These are phyloP conservation scores for Pitta sordida DNA, from an alignment of 2,113 vertebrate genomes.

Conservation along the genomic window DNA sequence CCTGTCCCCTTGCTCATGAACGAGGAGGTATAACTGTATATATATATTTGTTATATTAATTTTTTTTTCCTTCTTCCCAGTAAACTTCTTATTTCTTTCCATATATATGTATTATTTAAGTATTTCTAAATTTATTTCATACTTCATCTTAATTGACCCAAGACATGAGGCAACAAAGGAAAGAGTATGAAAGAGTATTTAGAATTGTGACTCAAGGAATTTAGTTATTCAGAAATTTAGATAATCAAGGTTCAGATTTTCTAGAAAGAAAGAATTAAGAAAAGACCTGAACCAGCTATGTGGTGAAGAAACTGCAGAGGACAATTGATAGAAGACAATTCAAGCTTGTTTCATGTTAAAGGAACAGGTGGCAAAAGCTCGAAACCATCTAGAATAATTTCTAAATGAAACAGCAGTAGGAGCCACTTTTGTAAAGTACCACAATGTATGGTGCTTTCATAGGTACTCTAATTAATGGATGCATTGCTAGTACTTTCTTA, in stretches of 20 bases:
- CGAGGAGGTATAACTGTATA: too few species aligned
- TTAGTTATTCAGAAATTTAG: neutral
- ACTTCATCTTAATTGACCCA: too few species aligned
- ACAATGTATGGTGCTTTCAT: neutral
- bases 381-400: neutral
- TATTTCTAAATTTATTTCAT: too few species aligned
- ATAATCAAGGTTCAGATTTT: neutral
- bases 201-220: neutral
- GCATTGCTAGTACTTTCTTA: neutral
- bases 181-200: neutral
- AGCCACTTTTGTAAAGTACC: neutral
- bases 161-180: neutral
- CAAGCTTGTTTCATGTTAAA: neutral
- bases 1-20: too few species aligned
- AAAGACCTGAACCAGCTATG: neutral
- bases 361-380: neutral
- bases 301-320: neutral
- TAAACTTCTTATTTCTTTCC: too few species aligned
- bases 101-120: too few species aligned
- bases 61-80: too few species aligned
- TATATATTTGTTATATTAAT: too few species aligned
- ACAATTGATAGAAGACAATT: neutral
- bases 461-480: neutral
- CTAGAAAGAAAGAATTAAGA: neutral
- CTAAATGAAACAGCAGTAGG: neutral